These are phyloP conservation scores for Chrysochloris asiatica DNA, from an alignment of 2,113 vertebrate genomes.

Conservation along the genomic window DNA sequence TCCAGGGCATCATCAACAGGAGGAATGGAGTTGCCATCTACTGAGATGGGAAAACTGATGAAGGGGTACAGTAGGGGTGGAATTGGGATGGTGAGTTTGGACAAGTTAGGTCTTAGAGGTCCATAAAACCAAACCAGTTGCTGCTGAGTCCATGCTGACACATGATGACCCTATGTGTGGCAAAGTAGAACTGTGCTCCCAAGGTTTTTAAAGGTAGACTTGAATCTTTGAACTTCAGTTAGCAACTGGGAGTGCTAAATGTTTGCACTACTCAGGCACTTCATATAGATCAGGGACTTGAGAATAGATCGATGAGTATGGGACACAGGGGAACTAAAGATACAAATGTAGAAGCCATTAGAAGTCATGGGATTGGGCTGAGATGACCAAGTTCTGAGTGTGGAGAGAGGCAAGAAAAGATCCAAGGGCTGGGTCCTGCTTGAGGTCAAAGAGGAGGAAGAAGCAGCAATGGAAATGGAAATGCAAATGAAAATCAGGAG, in stretches of 20 bases:
- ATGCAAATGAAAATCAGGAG: background rate
- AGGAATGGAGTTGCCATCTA: background rate
- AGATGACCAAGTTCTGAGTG: background rate
- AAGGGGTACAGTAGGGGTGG: background rate
- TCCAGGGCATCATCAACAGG: background rate
- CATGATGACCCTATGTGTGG: background rate
- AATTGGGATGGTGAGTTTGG: background rate
- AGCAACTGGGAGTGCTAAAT: background rate
- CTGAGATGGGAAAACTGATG: background rate
- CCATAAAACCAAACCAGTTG: background rate
- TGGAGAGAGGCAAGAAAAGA: background rate
- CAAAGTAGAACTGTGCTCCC: background rate
- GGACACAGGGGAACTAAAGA: background rate
- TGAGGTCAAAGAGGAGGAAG: background rate
- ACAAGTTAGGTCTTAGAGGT: background rate
- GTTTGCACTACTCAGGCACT: background rate
- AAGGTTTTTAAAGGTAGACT: background rate
- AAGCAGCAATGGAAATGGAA: background rate
- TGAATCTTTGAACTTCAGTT: background rate
- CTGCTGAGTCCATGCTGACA: background rate
- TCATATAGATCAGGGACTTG: too few species aligned
- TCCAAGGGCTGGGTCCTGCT: background rate
- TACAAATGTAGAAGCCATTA: background rate
- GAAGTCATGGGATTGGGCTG: background rate
- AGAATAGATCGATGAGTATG: background rate